Percentiles rank a stretch among this genome's conserved stretches.
phyloP scores from a whole-genome alignment of 2,113 vertebrate species.

The Psephotus haematonotus region DNA sequence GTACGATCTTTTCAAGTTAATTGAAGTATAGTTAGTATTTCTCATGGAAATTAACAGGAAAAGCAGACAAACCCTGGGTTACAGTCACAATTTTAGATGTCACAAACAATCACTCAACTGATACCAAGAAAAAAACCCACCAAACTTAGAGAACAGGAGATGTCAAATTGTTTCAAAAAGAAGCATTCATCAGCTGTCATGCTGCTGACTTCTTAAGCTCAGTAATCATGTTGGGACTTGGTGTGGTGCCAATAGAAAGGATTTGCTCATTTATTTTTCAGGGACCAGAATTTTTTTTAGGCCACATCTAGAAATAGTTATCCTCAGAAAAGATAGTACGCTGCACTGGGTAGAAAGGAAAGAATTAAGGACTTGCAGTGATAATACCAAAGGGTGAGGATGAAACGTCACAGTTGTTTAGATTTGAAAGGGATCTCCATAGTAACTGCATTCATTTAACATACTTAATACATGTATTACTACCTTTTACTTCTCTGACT shows the following conservation, averaged over 20 bases:
- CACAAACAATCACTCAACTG: background rate
- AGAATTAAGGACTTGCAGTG: background rate
- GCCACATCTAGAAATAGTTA: background rate
- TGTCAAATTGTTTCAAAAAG: background rate
- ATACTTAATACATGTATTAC: background rate
- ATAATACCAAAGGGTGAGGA: background rate
- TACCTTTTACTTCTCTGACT: background rate
- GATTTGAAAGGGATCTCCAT: background rate
- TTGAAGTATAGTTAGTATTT: background rate
- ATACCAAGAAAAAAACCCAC: background rate
- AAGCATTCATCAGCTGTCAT: background rate
- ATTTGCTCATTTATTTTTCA: slow-evolving; percentile 3
- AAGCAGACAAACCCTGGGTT: background rate
- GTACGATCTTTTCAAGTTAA: background rate
- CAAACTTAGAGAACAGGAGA: background rate
- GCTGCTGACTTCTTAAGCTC: background rate
- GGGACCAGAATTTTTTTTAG: background rate
- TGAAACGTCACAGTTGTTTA: background rate
- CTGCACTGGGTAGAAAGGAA: background rate
- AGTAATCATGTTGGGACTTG: background rate
- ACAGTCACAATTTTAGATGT: background rate
- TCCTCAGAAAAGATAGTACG: background rate
- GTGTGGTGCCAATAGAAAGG: background rate
- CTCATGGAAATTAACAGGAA: background rate
- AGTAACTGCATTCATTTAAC: background rate